A percentile compares a stretch with the other conserved stretches of the same genome.
Conservation (phyloP, 2,113 vertebrate species). For the Dolichotis patagonum region DNA sequence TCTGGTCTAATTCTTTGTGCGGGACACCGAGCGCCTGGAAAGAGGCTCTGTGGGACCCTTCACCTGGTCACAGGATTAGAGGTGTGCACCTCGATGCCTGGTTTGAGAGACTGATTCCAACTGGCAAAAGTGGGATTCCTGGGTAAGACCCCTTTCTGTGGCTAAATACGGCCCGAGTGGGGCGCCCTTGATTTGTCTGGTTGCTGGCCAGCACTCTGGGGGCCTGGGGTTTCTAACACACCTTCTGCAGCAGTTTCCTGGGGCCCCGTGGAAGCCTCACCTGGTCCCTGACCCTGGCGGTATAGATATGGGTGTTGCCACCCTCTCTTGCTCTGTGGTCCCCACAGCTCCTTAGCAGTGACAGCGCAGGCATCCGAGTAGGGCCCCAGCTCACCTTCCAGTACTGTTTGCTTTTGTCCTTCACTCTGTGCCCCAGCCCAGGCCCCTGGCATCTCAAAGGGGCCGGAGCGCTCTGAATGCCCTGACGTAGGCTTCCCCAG, state of each 20-base stretch:
- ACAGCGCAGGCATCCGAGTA: not conserved
- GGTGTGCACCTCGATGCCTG: not conserved
- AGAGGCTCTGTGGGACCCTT: not conserved
- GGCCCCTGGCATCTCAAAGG: not conserved
- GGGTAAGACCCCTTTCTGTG: not conserved
- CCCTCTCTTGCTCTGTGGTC: not conserved
- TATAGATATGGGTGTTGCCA: too few species aligned
- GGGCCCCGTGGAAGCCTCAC: fast-evolving
- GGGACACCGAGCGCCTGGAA: not conserved
- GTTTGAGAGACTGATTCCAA: not conserved
- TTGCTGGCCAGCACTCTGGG: not conserved
- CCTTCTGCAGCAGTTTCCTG: too few species aligned
- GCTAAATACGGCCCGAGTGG: not conserved
- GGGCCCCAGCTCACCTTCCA: not conserved
- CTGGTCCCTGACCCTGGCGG: not conserved
- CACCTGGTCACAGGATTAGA: not conserved
- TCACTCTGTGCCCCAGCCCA: not conserved
- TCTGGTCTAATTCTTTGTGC: not conserved
- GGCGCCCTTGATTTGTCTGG: not conserved
- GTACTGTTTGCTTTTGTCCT: not conserved
- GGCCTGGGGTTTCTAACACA: not conserved
- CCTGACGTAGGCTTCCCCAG: not conserved
- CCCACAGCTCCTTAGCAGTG: not conserved
- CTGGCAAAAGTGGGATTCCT: not conserved
- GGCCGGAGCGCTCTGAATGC: too few species aligned